Evolutionary conservation across 2,113 vertebrate genomes (phyloP), one percentile per base, ranked within the genome.

Genomic region (Ellobius talpinus): DNA sequence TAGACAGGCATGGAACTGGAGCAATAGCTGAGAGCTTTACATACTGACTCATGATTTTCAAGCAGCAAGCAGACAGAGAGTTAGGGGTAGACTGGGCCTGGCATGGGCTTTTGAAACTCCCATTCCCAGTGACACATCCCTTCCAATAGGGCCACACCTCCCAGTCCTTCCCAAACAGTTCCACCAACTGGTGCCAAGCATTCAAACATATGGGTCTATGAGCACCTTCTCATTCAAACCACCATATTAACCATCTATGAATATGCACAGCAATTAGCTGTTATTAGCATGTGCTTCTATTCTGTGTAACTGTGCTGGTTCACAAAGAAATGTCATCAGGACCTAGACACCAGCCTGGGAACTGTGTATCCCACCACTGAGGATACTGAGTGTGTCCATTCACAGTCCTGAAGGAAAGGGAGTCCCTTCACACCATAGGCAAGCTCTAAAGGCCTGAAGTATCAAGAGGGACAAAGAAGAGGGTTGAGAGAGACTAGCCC

Each of bases 251-350:
- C 33, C 31, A 81, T 11, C 55, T 87, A 14, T n/a, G 72, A 95
- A 61, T 74, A 39, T 3, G 79, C 89, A 81, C 45, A 1, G 0
- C 61, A 94, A 97, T 98, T 97, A 98, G 29, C 86, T 55, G 13
- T 82, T 96, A 93, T 97, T 96, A 98, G 77, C 0, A 12, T 88
- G n/a, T 5, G 93, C 94, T 95, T 96, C 74, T 79, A 23, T 78
- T 92, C 82, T 87, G 68, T 93, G 58, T 63, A 94, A 58, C 24
- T n/a, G 7, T 74, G 5, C 45, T 93, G 42, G 42, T 93, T 78
- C 74, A 31, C 90, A 29, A 0, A 89, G 68, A 65, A 91, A 93
- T 81, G 4, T 0, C 7, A 77, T 61, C 66, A 61, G 11, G 77
- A 91, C 26, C 31, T 31, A 36, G 47, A 72, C 66, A 52, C 3